These are phyloP conservation scores for Myrmophylax atrothorax DNA, from an alignment of 2,113 vertebrate species.

Conservation along the genomic window DNA sequence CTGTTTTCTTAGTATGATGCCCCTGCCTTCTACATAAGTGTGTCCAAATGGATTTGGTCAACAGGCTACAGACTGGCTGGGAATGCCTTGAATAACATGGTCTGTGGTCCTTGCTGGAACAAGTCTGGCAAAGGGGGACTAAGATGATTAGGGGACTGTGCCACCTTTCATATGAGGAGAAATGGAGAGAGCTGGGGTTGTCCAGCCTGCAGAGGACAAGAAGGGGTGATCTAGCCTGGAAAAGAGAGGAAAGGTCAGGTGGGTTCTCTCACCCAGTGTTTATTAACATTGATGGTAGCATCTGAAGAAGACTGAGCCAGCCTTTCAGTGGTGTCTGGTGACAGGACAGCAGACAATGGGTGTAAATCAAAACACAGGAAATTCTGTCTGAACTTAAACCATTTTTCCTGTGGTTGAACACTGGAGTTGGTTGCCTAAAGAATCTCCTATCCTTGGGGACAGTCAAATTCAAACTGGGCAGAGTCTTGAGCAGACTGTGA, in stretches of 20 bases:
- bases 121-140: background rate
- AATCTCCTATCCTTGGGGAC: background rate
- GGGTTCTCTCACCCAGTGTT: background rate
- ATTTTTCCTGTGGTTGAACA: background rate
- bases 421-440: background rate
- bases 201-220: background rate
- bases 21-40: background rate
- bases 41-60: background rate
- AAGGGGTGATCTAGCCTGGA: background rate
- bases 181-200: background rate
- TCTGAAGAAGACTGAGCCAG: background rate
- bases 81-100: background rate
- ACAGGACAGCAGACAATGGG: background rate
- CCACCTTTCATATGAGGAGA: background rate
- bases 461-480: background rate
- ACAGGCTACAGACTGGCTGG: background rate
- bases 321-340: background rate
- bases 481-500: background rate
- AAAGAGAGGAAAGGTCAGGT: background rate
- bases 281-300: background rate
- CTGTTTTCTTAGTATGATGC: background rate
- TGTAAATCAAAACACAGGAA: background rate
- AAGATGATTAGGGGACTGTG: background rate
- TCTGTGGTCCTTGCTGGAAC: background rate
- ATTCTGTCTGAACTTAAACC: background rate